Base-by-base conservation (phyloP, 2,797 vertebrate genomes). In the Manis javanica region DNA sequence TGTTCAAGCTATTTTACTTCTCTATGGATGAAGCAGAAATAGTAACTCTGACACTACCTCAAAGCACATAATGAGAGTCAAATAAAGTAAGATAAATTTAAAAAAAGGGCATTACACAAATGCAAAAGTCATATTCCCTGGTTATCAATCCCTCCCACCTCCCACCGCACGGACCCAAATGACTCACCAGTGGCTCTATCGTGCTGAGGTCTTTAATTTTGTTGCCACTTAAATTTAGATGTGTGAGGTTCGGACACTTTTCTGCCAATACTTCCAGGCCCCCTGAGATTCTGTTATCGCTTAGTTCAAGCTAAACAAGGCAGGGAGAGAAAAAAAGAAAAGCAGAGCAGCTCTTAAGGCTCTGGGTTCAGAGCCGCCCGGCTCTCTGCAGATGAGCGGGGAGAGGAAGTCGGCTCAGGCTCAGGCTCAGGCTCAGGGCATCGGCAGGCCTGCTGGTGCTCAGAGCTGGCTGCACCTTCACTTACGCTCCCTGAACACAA, bases 171-270 rank as follows among this genome's bases (percentile, higher is more conserved):
- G 21, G 55, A 31, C 69, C 84, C 64, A 8, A 5, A 29, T 1
- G 51, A 97, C 99, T 99, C 97, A 99, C 99, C 99, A 99, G 99
- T 90, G 99, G 99, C 98, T 99, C 99, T 99, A 99, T 99, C 98
- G 99, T 99, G 98, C 99, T 99, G 98, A 99, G 99, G 99, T 99
- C 99, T 99, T 99, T 99, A 97, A 99, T 99, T 99, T 99, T 99
- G 99, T 99, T 99, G 98, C 99, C 99, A 19, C 99, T 99, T 98
- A 99, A 99, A 98, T 99, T 99, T 98, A 99, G 99, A 98, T 99
- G 99, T 84, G 99, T 99, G 98, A 99, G 99, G 98, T 99, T 99
- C 74, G 99, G 99, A 98, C 99, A 99, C 98, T 99, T 99, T 83
- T 99, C 99, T 96, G 99, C 99, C 99, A 99, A 98, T 94, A 99